Conservation (phyloP, 2,113 vertebrate species). For the Nesoenas mayeri region DNA sequence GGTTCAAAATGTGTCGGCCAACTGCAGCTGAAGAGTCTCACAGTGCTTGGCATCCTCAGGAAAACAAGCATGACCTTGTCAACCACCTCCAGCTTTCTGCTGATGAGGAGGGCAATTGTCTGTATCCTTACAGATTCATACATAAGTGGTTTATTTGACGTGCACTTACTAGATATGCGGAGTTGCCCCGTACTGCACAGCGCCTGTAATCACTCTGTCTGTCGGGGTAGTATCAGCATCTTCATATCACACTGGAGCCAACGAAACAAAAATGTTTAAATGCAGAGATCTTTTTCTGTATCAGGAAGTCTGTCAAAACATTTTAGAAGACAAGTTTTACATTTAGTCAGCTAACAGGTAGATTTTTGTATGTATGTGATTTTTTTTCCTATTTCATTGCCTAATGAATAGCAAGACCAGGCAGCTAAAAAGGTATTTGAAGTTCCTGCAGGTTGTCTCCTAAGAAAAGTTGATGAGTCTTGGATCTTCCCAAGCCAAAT, state of each 20-base stretch:
- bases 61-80: background rate
- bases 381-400: background rate
- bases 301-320: background rate
- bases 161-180: background rate
- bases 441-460: background rate
- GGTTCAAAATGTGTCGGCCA: background rate
- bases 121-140: background rate
- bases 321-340: background rate
- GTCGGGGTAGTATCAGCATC: background rate
- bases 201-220: background rate
- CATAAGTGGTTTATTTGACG: background rate
- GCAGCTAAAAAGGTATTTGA: background rate
- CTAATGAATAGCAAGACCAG: background rate
- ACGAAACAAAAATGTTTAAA: background rate
- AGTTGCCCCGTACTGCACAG: accelerated
- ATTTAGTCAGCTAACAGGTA: background rate
- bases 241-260: background rate
- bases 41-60: background rate
- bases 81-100: background rate
- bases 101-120: accelerated
- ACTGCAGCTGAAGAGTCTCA: background rate
- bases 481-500: background rate
- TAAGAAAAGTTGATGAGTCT: background rate
- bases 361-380: background rate
- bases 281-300: background rate